phyloP scores from a whole-genome alignment of 1,140 invertebrate species.

The Cherax quadricarinatus region DNA sequence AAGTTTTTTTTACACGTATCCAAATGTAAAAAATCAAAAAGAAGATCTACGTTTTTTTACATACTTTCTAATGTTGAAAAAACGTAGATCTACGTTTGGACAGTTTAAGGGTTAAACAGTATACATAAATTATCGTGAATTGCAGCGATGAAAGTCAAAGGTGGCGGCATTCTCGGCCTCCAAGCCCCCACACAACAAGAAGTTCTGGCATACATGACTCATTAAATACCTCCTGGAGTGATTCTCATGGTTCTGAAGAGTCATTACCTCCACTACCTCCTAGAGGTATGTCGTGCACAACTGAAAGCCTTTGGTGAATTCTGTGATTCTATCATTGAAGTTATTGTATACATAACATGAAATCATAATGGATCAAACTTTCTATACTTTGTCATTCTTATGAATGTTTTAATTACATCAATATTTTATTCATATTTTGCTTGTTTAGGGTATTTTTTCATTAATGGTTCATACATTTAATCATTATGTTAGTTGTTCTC shows the following conservation, averaged over 20 bases:
- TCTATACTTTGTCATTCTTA: too few relatives aligned
- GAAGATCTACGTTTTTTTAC: too few relatives aligned
- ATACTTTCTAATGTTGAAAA: too few relatives aligned
- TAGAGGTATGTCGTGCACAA: constrained; percentile 23
- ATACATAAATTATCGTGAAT: not conserved
- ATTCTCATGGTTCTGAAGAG: constrained; percentile 70
- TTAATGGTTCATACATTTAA: not conserved
- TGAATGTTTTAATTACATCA: too few relatives aligned
- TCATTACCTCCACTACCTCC: constrained; percentile 73
- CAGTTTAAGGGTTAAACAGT: too few relatives aligned
- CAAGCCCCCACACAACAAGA: constrained; percentile 54
- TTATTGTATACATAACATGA: too few relatives aligned
- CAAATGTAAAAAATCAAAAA: too few relatives aligned
- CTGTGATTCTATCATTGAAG: not conserved
- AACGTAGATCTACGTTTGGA: too few relatives aligned
- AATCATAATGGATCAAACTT: too few relatives aligned
- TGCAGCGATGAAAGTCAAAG: constrained; percentile 55
- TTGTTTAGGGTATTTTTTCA: too few relatives aligned
- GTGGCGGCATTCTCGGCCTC: constrained; percentile 60
- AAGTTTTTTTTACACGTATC: too few relatives aligned
- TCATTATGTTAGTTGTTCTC: not conserved
- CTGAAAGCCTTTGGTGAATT: not conserved
- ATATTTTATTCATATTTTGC: too few relatives aligned
- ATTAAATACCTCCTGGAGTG: constrained; percentile 69
- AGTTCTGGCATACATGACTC: constrained; percentile 54